Base-by-base conservation (phyloP, 2,888 invertebrate genomes). In the Ectemnius cavifrons region DNA sequence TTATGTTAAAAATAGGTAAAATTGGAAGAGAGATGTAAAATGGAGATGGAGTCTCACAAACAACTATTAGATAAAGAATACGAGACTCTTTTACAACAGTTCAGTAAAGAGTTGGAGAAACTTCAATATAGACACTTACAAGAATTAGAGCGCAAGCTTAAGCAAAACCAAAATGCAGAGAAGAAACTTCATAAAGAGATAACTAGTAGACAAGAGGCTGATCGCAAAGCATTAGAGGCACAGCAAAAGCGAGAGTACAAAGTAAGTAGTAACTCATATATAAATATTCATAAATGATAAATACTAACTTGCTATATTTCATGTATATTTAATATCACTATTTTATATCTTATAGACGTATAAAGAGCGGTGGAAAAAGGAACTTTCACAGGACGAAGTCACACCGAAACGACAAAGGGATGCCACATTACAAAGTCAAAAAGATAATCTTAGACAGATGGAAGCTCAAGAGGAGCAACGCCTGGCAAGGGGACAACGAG, bases 241-340 rank as follows among this genome's bases (percentile, higher is more conserved):
- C 97, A 97, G 90, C 97, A 98, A 92, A 98, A 99, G 92, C 96
- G 97, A 91, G 98, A 99, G 92, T 99, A 99, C 93, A 97, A 97
- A 93, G 90, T 90, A 82, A 70, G 20, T 62, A 46, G 64, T 61
- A 61, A 23, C 18, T 23, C 27, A 46, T 46, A 20, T 0, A 13
- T 11, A n/a, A 23, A 68, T 20, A 14, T 14, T 52, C 20, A 49
- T 56, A 14, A 0, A 47, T 13, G 8, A 27, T 28, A 28, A 59
- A 18, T 56, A n/a, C 45, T 5, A 57, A 5, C 58, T 23, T 63
- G 2, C 14, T 14, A 52, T 27, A 56, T 8, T 37, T 61, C 47
- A 45, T 59, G 13, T 65, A 20, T 23, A 37, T 52, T 56, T 23
- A 59, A 63, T 52, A 56, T 45, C 16, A 11, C 11, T 56, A 23